Percentiles rank a stretch among this genome's conserved stretches.
phyloP scores from a whole-genome alignment of 2,797 vertebrate genomes.

The Nothura maculosa region DNA sequence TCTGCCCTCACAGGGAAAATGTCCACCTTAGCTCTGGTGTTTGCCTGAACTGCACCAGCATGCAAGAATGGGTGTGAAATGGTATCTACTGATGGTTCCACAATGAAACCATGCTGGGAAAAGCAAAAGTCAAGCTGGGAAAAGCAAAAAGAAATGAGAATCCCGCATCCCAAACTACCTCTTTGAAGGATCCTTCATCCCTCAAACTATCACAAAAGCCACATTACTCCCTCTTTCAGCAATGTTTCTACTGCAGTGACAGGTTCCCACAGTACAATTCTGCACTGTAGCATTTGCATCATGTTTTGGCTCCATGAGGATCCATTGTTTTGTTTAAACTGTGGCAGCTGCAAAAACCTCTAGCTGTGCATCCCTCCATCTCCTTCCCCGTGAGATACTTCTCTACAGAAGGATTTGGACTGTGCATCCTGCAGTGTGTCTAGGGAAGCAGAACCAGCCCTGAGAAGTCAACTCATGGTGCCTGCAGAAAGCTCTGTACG shows the following conservation, averaged over 20 bases:
- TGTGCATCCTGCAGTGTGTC: background rate
- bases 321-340: background rate
- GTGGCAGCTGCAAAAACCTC: background rate
- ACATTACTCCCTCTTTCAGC: accelerated
- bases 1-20: background rate
- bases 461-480: no score
- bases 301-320: accelerated
- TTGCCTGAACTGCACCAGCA: background rate
- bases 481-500: no score
- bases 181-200: no score
- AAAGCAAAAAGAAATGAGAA: background rate
- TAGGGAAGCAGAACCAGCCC: background rate
- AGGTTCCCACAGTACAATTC: background rate
- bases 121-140: background rate
- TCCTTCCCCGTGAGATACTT: background rate
- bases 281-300: background rate
- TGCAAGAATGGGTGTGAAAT: background rate
- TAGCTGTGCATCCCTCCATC: background rate
- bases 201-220: background rate
- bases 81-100: no score
- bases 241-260: accelerated
- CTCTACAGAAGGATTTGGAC: background rate
- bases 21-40: accelerated
- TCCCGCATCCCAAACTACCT: background rate
- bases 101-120: background rate